A percentile compares a stretch with the other conserved stretches of the same genome.
Conservation (phyloP, 2,113 vertebrate species). For the Gila orcuttii region DNA sequence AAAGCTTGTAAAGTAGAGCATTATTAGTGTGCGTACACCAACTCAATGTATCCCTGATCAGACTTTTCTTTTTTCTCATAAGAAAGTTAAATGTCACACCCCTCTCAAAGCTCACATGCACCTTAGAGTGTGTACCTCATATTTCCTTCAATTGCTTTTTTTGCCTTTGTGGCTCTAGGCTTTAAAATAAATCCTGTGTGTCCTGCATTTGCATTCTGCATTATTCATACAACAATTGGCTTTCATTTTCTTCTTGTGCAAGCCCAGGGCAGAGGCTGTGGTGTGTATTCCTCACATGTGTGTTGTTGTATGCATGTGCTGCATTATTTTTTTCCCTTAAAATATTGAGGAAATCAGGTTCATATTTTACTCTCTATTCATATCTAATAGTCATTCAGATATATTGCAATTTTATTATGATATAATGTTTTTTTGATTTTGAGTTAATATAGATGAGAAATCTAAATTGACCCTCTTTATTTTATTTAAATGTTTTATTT, state of each 20-base stretch:
- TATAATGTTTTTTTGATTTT: neutral
- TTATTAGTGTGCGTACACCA: neutral
- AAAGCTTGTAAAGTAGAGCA: neutral
- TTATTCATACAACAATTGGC: slow-evolving; percentile 65
- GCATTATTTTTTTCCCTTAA: neutral
- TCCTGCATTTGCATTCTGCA: slow-evolving; percentile 63
- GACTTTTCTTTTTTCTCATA: slow-evolving; percentile 41
- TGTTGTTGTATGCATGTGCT: slow-evolving; percentile 10
- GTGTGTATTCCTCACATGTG: neutral
- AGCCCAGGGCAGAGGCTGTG: slow-evolving; percentile 15
- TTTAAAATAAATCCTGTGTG: slow-evolving; percentile 53
- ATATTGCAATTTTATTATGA: neutral
- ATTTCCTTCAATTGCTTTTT: slow-evolving; percentile 50
- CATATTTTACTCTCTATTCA: neutral
- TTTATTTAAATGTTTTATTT: too few species aligned
- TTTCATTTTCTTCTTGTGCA: slow-evolving; percentile 48
- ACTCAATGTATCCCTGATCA: neutral
- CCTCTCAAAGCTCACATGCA: slow-evolving; percentile 41
- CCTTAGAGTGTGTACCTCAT: slow-evolving; percentile 40
- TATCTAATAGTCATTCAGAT: neutral
- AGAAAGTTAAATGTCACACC: slow-evolving; percentile 48
- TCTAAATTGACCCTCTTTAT: neutral
- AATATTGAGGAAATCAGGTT: neutral
- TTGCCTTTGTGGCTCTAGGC: slow-evolving; percentile 41
- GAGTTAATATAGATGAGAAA: neutral